Conservation (phyloP, 2,888 invertebrate genomes). For the Phalera bucephala region DNA sequence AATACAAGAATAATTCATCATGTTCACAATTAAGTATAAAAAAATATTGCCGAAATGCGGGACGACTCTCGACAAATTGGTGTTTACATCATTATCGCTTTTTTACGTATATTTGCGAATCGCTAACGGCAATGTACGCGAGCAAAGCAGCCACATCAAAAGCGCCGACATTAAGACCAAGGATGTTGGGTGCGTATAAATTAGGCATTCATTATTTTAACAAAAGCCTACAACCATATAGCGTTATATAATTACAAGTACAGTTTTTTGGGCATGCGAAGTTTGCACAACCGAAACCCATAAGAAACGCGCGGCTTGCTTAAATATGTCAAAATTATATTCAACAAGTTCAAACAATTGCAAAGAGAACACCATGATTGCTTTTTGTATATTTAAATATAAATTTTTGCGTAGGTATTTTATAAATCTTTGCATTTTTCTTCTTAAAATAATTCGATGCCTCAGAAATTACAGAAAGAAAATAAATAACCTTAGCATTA, state of each 20-base stretch:
- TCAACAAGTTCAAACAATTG: conserved; percentile 25
- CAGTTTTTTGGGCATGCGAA: conserved; percentile 46
- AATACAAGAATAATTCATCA: conserved; percentile 32
- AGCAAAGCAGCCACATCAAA: conserved; percentile 57
- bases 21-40: conserved; percentile 36
- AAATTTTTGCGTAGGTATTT: too few relatives aligned
- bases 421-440: too few relatives aligned
- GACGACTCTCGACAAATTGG: conserved; percentile 36
- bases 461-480: too few relatives aligned
- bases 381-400: too few relatives aligned
- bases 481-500: too few relatives aligned
- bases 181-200: conserved; percentile 60
- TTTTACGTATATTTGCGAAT: conserved; percentile 62
- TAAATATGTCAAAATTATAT: too few relatives aligned
- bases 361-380: too few relatives aligned
- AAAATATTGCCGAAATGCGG: conserved; percentile 34
- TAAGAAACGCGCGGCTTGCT: conserved; percentile 5
- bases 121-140: conserved; percentile 56
- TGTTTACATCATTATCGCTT: conserved; percentile 57
- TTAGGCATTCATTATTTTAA: conserved; percentile 69
- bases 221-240: conserved; percentile 65
- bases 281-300: conserved; percentile 47
- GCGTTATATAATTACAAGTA: conserved; percentile 62
- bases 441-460: too few relatives aligned
- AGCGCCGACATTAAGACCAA: conserved; percentile 69